phyloP scores from a whole-genome alignment of 2,888 invertebrate species.

The Microchrysa polita region DNA sequence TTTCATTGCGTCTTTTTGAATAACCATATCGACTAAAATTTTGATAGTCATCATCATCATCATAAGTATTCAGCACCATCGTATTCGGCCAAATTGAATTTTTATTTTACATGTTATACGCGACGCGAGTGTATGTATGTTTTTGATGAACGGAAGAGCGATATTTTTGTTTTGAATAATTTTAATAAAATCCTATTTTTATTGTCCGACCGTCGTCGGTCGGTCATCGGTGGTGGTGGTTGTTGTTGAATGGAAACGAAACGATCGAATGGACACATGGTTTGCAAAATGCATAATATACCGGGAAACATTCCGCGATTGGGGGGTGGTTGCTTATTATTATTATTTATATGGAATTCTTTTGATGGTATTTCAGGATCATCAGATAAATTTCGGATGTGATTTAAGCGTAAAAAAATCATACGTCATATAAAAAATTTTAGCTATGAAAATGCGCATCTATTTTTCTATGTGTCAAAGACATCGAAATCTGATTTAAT shows the following conservation, averaged over 20 bases:
- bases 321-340: background rate
- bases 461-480: background rate
- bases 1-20: constrained; percentile 6
- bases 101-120: too few relatives aligned
- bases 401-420: background rate
- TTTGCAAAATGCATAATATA: too few relatives aligned
- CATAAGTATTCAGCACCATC: too few relatives aligned
- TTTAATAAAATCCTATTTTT: constrained; percentile 2
- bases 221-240: background rate
- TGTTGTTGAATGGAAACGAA: too few relatives aligned
- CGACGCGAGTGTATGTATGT: too few relatives aligned
- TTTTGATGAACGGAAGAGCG: background rate
- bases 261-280: too few relatives aligned
- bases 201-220: background rate
- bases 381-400: constrained; percentile 5
- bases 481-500: background rate
- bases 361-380: constrained; percentile 11
- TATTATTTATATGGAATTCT: constrained; percentile 6
- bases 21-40: background rate
- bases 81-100: background rate
- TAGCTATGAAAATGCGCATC: background rate
- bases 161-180: constrained; percentile 11
- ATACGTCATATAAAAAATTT: background rate
- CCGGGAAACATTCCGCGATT: too few relatives aligned
- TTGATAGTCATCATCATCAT: background rate